phyloP scores from a whole-genome alignment of 2,113 vertebrate genomes.

The Nyctereutes procyonoides region DNA sequence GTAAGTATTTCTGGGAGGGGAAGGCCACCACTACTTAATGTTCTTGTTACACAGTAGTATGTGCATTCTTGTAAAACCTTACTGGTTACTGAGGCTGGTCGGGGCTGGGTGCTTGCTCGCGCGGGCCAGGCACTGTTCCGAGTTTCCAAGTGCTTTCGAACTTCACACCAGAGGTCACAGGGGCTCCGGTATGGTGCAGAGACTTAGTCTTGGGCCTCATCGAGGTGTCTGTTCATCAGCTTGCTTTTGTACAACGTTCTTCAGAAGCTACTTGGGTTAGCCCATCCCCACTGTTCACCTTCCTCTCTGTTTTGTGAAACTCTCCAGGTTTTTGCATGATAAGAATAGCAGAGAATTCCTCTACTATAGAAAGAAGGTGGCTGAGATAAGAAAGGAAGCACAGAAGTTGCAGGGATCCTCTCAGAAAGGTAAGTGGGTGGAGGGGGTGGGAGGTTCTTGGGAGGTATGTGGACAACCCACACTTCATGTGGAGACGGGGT shows the following conservation, averaged over 20 bases:
- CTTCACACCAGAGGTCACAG: background rate
- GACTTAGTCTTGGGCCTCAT: background rate
- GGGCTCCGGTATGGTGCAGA: background rate
- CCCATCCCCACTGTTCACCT: background rate
- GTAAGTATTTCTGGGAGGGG: conserved; percentile 87
- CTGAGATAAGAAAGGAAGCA: conserved; percentile 89
- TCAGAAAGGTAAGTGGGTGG: conserved; percentile 90
- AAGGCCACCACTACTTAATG: background rate
- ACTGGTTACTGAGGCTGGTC: background rate
- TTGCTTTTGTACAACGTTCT: background rate
- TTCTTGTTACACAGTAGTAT: background rate
- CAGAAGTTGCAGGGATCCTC: conserved; percentile 83
- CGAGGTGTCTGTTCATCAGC: background rate
- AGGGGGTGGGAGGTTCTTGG: background rate
- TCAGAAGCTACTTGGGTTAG: background rate
- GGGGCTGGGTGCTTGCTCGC: conserved; percentile 8
- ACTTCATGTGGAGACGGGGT: background rate
- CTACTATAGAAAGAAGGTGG: conserved; percentile 97
- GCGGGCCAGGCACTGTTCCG: background rate
- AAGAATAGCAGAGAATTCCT: conserved; percentile 95
- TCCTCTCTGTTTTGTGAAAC: background rate
- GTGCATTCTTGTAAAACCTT: background rate
- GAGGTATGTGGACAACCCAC: background rate
- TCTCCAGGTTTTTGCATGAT: conserved; percentile 94
- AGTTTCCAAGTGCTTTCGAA: background rate